phyloP scores from a whole-genome alignment of 1,140 invertebrate genomes.

The Saccostrea glomerata region DNA sequence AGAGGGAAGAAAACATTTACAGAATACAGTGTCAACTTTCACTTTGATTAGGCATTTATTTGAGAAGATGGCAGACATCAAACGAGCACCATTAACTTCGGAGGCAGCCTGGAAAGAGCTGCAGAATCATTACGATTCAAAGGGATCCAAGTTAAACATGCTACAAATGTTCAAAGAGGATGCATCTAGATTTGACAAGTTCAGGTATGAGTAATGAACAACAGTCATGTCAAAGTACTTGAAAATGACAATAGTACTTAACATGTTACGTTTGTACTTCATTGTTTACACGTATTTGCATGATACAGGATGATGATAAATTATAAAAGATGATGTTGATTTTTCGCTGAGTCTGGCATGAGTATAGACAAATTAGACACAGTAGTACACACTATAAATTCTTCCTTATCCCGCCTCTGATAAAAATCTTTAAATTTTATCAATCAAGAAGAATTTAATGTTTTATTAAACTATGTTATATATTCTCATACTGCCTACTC shows the following conservation, averaged over 20 bases:
- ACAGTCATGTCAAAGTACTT: not conserved
- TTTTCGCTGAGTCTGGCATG: too few relatives aligned
- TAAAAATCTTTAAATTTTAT: too few relatives aligned
- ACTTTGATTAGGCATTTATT: not conserved
- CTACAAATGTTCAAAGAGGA: conserved; percentile 69
- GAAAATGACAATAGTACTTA: not conserved
- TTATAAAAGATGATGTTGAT: too few relatives aligned
- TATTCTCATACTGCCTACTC: too few relatives aligned
- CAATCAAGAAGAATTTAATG: too few relatives aligned
- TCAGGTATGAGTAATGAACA: conserved; percentile 60
- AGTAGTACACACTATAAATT: too few relatives aligned
- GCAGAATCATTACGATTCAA: conserved; percentile 63
- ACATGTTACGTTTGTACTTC: too few relatives aligned
- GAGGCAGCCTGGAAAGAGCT: conserved; percentile 65
- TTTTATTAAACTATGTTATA: too few relatives aligned
- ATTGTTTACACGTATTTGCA: not conserved
- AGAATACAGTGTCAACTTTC: not conserved
- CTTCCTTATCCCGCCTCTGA: too few relatives aligned
- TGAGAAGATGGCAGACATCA: conserved; percentile 54
- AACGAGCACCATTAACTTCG: conserved; percentile 58
- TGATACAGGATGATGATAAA: not conserved
- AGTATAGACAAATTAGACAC: too few relatives aligned
- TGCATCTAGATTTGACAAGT: conserved; percentile 68
- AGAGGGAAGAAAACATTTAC: too few relatives aligned
- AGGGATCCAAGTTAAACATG: conserved; percentile 67